phyloP scores from a whole-genome alignment of 2,797 vertebrate genomes.

The Protonibea diacanthus region DNA sequence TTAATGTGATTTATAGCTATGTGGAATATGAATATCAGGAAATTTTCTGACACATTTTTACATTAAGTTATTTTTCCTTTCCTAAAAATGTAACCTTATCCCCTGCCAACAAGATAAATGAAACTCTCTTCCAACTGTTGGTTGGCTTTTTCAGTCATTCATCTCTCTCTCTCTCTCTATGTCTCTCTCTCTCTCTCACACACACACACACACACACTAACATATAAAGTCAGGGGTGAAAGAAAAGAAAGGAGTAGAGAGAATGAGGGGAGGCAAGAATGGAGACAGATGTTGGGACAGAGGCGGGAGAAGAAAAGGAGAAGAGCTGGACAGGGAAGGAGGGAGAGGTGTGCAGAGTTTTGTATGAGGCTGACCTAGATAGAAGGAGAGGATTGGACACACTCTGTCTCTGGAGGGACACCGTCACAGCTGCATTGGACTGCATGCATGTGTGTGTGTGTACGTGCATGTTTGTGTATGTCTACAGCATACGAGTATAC shows the following conservation, averaged over 20 bases:
- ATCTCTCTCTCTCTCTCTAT: not conserved
- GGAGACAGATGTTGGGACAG: constrained; percentile 55
- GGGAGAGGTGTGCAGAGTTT: constrained; percentile 64
- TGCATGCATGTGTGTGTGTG: constrained; percentile 29
- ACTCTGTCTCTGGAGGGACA: constrained; percentile 72
- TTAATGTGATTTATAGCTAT: constrained; percentile 48
- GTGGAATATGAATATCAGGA: constrained; percentile 32
- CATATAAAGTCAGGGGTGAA: constrained; percentile 18
- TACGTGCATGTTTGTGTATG: constrained; percentile 37
- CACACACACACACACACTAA: not conserved
- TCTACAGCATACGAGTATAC: constrained; percentile 50
- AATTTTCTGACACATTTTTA: constrained; percentile 39
- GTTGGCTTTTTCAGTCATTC: constrained; percentile 30
- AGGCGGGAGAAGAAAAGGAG: constrained; percentile 32
- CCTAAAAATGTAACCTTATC: constrained; percentile 46
- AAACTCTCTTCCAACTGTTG: constrained; percentile 40
- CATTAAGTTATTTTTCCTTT: constrained; percentile 42
- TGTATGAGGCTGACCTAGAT: constrained; percentile 81
- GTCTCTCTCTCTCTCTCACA: not conserved
- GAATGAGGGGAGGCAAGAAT: constrained; percentile 42
- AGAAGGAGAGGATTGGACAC: constrained; percentile 78
- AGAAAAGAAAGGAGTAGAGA: constrained; percentile 8
- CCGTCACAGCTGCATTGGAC: constrained; percentile 70
- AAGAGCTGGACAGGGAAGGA: constrained; percentile 30
- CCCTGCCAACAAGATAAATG: constrained; percentile 42